These are phyloP conservation scores for Psilopsiagon aurifrons DNA, from an alignment of 2,113 vertebrate species.

Conservation along the genomic window DNA sequence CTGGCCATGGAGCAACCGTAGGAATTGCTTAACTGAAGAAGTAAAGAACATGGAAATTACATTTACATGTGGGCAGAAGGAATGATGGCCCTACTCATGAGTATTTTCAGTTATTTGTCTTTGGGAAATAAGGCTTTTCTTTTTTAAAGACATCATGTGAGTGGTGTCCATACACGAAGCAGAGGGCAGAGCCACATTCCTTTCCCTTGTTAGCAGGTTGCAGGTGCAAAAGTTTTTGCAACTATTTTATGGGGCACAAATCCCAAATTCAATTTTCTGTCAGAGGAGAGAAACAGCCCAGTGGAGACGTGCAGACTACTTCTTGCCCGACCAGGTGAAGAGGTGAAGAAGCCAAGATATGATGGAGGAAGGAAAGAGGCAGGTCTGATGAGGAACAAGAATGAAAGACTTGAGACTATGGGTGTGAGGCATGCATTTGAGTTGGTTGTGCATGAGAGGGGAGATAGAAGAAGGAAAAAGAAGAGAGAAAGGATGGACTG, in stretches of 20 bases:
- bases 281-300: neutral
- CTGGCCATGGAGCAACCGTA: fast-evolving
- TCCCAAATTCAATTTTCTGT: neutral
- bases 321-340: neutral
- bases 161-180: neutral
- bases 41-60: neutral
- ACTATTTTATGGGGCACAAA: neutral
- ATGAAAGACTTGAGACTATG: neutral
- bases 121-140: neutral
- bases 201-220: neutral
- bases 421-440: neutral
- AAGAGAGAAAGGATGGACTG: neutral
- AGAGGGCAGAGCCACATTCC: neutral
- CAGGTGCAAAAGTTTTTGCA: neutral
- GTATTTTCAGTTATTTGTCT: neutral
- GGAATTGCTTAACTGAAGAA: neutral
- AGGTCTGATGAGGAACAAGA: neutral
- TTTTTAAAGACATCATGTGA: neutral
- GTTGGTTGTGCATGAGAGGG: neutral
- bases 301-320: neutral
- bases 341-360: neutral
- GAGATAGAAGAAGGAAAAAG: neutral
- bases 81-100: neutral
- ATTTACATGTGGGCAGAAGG: neutral
- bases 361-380: neutral